Percentiles rank a stretch among this genome's conserved stretches.
Conservation (phyloP, 1,140 invertebrate genomes). For the Glomeris maerens region DNA sequence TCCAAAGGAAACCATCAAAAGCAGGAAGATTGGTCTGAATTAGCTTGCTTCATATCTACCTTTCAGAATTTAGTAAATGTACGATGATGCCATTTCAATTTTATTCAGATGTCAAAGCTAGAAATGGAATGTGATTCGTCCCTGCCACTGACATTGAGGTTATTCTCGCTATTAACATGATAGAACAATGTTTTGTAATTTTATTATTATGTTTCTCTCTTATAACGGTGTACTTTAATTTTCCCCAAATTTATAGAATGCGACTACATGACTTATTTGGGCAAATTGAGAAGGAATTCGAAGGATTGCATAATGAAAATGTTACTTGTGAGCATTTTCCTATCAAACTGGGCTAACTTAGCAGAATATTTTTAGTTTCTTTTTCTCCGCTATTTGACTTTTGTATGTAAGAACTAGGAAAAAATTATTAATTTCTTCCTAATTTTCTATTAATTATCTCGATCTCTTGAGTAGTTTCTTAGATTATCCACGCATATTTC, state of each 20-base stretch:
- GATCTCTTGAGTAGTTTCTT: conserved; percentile 27
- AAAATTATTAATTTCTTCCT: neutral
- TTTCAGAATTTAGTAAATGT: too few relatives aligned
- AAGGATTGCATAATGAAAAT: conserved; percentile 82
- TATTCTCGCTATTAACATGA: too few relatives aligned
- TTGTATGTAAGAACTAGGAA: neutral
- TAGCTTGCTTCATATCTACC: too few relatives aligned
- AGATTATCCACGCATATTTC: conserved; percentile 25
- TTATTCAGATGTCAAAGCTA: too few relatives aligned
- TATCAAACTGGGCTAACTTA: neutral
- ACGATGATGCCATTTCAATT: too few relatives aligned
- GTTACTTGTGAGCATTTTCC: conserved; percentile 55
- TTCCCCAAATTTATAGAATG: conserved; percentile 36
- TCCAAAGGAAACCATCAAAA: too few relatives aligned
- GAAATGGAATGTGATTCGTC: too few relatives aligned
- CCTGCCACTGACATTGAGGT: too few relatives aligned
- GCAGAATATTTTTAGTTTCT: neutral
- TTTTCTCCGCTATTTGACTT: neutral
- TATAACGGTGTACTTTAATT: too few relatives aligned
- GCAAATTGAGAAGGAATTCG: conserved; percentile 96
- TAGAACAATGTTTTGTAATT: too few relatives aligned
- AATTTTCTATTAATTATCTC: neutral
- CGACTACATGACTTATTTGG: conserved; percentile 75
- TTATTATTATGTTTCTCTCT: too few relatives aligned
- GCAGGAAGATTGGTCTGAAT: too few relatives aligned